A percentile compares a stretch with the other conserved stretches of the same genome.
Evolutionary conservation across 1,140 invertebrate species (phyloP).

Genomic region (Chlorops oryzae): DNA sequence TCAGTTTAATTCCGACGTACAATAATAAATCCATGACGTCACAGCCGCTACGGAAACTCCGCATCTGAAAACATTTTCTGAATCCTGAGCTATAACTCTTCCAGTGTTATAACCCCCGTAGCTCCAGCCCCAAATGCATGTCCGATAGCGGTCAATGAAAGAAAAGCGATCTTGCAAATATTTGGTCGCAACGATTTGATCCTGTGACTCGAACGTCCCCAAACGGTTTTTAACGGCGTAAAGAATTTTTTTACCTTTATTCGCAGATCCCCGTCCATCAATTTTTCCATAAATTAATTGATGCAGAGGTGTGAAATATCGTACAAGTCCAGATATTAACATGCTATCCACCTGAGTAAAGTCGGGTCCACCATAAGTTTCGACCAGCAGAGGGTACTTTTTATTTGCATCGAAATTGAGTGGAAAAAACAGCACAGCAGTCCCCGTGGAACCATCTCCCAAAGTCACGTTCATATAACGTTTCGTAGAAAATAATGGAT

Average conservation of each 20-base stretch:
- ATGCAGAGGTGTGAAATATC: conserved; percentile 75
- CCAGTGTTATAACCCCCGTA: conserved; percentile 87
- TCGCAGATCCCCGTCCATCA: conserved; percentile 82
- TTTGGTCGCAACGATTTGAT: conserved; percentile 61
- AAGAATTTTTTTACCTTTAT: conserved; percentile 76
- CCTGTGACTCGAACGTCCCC: conserved; percentile 81
- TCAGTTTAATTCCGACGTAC: conserved; percentile 48
- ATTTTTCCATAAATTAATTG: conserved; percentile 81
- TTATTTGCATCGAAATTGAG: too few species aligned
- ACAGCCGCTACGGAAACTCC: conserved; percentile 92
- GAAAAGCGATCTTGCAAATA: conserved; percentile 55
- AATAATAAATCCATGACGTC: conserved; percentile 81
- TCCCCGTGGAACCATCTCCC: too few species aligned
- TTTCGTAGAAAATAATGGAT: too few species aligned
- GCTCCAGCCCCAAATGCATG: conserved; percentile 87
- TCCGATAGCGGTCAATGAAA: conserved; percentile 64
- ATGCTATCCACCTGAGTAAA: conserved; percentile 51
- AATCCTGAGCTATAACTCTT: conserved; percentile 73
- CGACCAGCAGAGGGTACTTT: conserved; percentile 80
- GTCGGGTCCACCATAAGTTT: conserved; percentile 87
- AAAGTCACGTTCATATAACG: too few species aligned
- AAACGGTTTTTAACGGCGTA: conserved; percentile 76
- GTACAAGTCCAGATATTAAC: conserved; percentile 71
- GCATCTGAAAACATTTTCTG: conserved; percentile 70
- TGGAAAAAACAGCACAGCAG: too few species aligned